A percentile compares a stretch with the other conserved stretches of the same genome.
Conservation (phyloP, 2,113 vertebrate species). For the Ellobius talpinus region DNA sequence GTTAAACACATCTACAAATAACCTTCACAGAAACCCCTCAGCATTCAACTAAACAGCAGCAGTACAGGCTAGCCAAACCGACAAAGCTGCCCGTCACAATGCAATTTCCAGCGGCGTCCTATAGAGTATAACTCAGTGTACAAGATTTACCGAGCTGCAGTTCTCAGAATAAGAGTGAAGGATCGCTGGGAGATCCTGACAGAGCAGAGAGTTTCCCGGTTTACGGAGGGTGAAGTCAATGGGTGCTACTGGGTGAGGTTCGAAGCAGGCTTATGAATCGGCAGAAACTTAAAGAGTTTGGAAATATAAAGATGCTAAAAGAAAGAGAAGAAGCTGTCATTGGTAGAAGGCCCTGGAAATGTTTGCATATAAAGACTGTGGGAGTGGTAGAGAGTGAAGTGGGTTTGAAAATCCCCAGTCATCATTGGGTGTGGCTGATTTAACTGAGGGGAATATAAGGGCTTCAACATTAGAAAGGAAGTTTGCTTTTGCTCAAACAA, state of each 20-base stretch:
- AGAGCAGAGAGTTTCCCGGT: background rate
- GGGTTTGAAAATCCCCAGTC: background rate
- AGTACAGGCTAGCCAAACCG: background rate
- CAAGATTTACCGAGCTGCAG: background rate
- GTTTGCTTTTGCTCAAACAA: slow-evolving; percentile 33
- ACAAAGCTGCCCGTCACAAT: background rate
- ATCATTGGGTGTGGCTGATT: background rate
- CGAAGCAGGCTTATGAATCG: background rate
- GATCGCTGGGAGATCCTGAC: background rate
- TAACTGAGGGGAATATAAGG: slow-evolving; percentile 29
- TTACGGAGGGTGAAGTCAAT: too few relatives aligned
- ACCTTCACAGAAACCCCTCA: background rate
- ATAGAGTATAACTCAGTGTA: background rate
- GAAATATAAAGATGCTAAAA: slow-evolving; percentile 5
- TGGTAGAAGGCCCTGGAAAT: background rate
- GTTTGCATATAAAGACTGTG: background rate
- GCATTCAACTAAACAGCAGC: background rate
- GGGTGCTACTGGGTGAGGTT: background rate
- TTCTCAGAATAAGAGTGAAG: background rate
- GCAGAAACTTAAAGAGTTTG: background rate
- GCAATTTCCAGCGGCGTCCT: background rate
- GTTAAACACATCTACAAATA: background rate
- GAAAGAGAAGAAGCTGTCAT: background rate
- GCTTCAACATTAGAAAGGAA: slow-evolving; percentile 38
- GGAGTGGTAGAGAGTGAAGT: background rate